phyloP scores from a whole-genome alignment of 2,888 invertebrate genomes.

The Tetranychus truncatus region DNA sequence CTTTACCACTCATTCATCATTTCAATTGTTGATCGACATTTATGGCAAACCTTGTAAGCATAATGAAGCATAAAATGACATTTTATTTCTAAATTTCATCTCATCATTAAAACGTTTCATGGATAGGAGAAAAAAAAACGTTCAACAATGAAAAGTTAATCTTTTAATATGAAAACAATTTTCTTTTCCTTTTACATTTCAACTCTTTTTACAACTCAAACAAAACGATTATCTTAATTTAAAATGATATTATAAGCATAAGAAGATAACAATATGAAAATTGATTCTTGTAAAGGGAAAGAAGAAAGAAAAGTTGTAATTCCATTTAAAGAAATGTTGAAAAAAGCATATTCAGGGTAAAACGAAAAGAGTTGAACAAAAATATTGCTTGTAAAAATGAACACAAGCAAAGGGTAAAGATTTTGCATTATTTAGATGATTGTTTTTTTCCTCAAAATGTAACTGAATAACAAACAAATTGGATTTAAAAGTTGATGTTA shows the following conservation, averaged over 20 bases:
- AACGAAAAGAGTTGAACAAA: background rate
- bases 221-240: background rate
- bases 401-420: background rate
- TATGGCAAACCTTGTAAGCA: too few relatives aligned
- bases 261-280: background rate
- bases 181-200: background rate
- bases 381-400: background rate
- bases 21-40: too few relatives aligned
- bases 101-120: background rate
- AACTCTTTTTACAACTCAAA: background rate
- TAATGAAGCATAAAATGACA: too few relatives aligned
- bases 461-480: background rate
- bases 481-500: too few relatives aligned
- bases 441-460: background rate
- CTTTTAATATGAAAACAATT: background rate
- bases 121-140: background rate
- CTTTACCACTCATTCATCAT: too few relatives aligned
- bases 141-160: background rate
- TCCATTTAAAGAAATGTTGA: background rate
- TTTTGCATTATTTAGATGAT: too few relatives aligned
- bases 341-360: constrained; percentile 9
- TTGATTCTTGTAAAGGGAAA: background rate
- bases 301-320: background rate
- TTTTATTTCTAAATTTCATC: too few relatives aligned
- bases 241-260: background rate